phyloP scores from a whole-genome alignment of 2,888 invertebrate genomes.

The Choristoneura rosaceana region DNA sequence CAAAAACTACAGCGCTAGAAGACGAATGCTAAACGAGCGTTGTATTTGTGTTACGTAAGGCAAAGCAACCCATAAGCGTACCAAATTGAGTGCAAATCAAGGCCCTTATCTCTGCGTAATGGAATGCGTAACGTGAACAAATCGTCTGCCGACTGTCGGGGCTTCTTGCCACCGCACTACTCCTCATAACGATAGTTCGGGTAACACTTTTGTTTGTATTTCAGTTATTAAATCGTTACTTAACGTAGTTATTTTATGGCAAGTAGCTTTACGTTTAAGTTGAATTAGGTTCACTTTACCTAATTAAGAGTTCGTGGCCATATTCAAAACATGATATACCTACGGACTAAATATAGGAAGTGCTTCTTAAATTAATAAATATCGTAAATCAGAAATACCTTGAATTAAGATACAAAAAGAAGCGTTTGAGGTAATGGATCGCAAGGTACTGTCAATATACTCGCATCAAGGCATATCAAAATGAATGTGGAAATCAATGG shows the following conservation, averaged over 20 bases:
- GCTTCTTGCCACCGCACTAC: conserved; percentile 57
- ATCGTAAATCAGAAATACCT: too few species aligned
- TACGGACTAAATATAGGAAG: too few species aligned
- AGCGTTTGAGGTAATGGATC: not conserved
- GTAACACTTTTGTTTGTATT: conserved; percentile 5
- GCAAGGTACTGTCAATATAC: not conserved
- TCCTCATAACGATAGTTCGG: conserved; percentile 20
- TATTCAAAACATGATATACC: too few species aligned
- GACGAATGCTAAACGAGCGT: conserved; percentile 13
- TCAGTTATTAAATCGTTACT: not conserved
- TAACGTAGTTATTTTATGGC: not conserved
- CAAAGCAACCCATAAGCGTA: conserved; percentile 29
- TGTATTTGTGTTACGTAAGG: conserved; percentile 25
- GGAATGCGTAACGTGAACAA: conserved; percentile 76
- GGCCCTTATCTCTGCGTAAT: conserved; percentile 77
- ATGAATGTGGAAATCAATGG: not conserved
- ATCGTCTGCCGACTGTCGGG: conserved; percentile 52
- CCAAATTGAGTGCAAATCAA: conserved; percentile 62
- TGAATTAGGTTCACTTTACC: too few species aligned
- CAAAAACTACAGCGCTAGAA: not conserved
- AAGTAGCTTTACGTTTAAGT: not conserved
- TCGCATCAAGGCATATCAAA: not conserved
- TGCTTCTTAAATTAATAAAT: too few species aligned
- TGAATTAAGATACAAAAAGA: not conserved
- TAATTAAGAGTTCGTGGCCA: too few species aligned